Base-by-base conservation (phyloP, 2,797 vertebrate species). In the Anableps anableps region DNA sequence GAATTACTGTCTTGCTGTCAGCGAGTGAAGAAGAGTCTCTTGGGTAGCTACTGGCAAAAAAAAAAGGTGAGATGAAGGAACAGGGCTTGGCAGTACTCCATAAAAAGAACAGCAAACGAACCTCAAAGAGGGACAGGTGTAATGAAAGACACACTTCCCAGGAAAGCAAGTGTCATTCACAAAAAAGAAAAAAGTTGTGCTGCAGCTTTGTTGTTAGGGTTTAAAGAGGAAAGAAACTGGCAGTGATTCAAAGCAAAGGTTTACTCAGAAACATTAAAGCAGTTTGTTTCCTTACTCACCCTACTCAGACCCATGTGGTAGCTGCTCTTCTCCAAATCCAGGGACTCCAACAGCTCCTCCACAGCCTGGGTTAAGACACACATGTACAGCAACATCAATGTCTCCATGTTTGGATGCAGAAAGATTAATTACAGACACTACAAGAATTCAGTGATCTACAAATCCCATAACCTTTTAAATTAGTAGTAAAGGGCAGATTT, bases 311-410 rank as follows among this genome's bases (percentile, higher is more conserved):
- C 99, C 97, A 99, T 97, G 95, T 98, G 97, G 91, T 96, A 98
- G 92, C 96, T 98, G 96, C 96, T 99, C 92, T 97, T 98, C 93
- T 99, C 98, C 93, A 99, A 94, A 83, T 99, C 99, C 96, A 99
- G 90, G 0, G 97, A 97, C 90, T 99, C 98, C 93, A 99, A 93
- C 26, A 99, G 96, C 89, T 99, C 99, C 87, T 99, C 99, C 85
- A 97, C 98, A 0, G 98, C 99, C 99, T 99, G 93, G 76, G 85
- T 55, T 77, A 86, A 66, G 45, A 58, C 76, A 87, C 80, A 88
- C 76, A 88, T 51, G 38, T 17, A 84, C 73, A 91, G 50, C 87
- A 53, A 83, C 72, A 89, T 5, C 71, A 88, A 38, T 82, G 81
- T 90, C 84, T 88, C 71, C 83, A 82, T 75, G 76, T 71, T 74